Conservation (phyloP, 2,113 vertebrate species). For the Lutjanus erythropterus region DNA sequence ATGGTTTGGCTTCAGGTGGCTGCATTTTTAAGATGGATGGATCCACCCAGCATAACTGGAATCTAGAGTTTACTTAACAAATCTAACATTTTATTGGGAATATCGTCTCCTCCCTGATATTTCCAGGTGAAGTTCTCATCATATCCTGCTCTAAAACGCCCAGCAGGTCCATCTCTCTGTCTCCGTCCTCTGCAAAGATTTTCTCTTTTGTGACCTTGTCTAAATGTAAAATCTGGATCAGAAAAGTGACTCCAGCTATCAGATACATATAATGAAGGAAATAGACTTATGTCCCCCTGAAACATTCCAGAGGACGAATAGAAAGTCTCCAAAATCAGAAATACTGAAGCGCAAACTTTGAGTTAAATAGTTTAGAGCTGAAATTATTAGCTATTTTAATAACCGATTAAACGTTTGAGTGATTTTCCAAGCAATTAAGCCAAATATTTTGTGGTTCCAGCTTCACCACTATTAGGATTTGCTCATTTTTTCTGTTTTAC, state of each 20-base stretch:
- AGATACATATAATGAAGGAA: neutral
- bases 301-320: neutral
- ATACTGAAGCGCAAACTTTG: neutral
- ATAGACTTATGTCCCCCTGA: neutral
- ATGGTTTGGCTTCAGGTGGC: slow-evolving; percentile 51
- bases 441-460: too few relatives aligned
- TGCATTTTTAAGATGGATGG: slow-evolving; percentile 49
- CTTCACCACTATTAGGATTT: neutral
- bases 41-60: slow-evolving; percentile 57
- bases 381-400: neutral
- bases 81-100: slow-evolving; percentile 83
- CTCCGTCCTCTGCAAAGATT: neutral
- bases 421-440: neutral
- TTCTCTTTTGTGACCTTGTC: neutral
- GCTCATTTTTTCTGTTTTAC: neutral
- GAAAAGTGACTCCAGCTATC: neutral
- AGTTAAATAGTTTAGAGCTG: neutral
- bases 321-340: neutral
- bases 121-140: slow-evolving; percentile 55
- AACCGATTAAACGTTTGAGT: neutral
- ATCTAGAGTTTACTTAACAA: slow-evolving; percentile 84
- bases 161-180: neutral
- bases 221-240: neutral
- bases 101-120: slow-evolving; percentile 47
- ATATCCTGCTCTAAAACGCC: neutral